phyloP scores from a whole-genome alignment of 1,140 invertebrate species.

The Drosophila melanica region DNA sequence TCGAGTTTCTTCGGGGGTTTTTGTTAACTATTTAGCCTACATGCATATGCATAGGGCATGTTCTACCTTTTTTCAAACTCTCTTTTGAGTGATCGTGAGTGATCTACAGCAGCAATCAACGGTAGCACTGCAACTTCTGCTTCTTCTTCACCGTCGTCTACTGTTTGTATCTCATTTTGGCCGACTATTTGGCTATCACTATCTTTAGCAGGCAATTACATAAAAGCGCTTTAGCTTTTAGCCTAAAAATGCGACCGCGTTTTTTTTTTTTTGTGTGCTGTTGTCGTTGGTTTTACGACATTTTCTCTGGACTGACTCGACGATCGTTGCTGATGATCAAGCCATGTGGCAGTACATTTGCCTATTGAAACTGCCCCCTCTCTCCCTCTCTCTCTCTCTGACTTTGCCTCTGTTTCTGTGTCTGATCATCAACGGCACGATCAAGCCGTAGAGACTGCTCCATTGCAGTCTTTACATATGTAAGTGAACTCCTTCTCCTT shows the following conservation, averaged over 20 bases:
- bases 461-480: constrained; percentile 50
- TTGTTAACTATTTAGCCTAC: constrained; percentile 6
- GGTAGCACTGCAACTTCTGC: constrained; percentile 14
- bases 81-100: constrained; percentile 33
- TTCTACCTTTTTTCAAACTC: background rate
- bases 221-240: constrained; percentile 75
- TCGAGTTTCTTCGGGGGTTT: background rate
- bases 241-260: constrained; percentile 57
- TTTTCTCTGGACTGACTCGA: constrained; percentile 42
- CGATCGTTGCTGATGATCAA: constrained; percentile 48
- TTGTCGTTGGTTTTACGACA: constrained; percentile 44
- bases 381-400: background rate
- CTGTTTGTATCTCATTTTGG: background rate
- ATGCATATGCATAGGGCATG: constrained; percentile 10
- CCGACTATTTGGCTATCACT: constrained; percentile 28
- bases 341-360: constrained; percentile 35
- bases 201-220: constrained; percentile 73
- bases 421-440: constrained; percentile 71
- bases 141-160: background rate
- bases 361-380: background rate
- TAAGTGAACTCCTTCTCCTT: constrained; percentile 26
- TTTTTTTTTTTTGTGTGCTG: constrained; percentile 21
- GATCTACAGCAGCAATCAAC: constrained; percentile 21
- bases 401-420: constrained; percentile 7
- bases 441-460: constrained; percentile 44